Conservation (phyloP, 1,140 invertebrate genomes). For the Drosophila pseudoobscura region DNA sequence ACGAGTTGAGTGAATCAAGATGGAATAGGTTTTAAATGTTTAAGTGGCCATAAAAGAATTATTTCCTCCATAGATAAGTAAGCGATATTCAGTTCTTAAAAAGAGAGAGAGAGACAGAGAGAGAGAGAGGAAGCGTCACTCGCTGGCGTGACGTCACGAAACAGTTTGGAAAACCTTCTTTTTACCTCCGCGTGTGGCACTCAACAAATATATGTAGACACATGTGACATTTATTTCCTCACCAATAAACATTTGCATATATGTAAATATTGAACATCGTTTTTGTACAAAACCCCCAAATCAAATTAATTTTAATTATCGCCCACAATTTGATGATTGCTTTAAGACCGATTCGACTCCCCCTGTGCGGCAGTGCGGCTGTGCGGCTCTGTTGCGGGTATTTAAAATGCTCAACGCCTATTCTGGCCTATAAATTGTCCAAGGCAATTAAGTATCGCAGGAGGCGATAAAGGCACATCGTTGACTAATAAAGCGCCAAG, state of each 20-base stretch:
- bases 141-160: conserved; percentile 4
- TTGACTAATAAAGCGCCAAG: too few species aligned
- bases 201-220: neutral
- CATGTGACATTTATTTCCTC: too few species aligned
- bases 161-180: neutral
- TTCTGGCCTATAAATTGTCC: conserved; percentile 62
- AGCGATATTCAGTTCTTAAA: conserved; percentile 13
- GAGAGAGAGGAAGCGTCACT: neutral
- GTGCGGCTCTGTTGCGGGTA: conserved; percentile 6
- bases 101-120: too few species aligned
- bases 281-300: neutral
- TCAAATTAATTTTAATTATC: conserved; percentile 57
- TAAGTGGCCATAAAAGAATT: conserved; percentile 63
- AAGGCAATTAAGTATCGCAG: conserved; percentile 60
- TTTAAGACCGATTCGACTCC: conserved; percentile 3
- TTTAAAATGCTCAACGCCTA: conserved; percentile 56
- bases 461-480: conserved; percentile 42
- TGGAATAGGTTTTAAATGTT: conserved; percentile 60
- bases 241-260: neutral
- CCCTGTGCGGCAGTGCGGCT: too few species aligned
- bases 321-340: conserved; percentile 29
- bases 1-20: conserved; percentile 52
- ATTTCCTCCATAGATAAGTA: conserved; percentile 33
- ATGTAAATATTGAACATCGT: conserved; percentile 11
- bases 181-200: neutral